Evolutionary conservation across 2,888 invertebrate species (phyloP).

Genomic region (Carterocephalus palaemon): DNA sequence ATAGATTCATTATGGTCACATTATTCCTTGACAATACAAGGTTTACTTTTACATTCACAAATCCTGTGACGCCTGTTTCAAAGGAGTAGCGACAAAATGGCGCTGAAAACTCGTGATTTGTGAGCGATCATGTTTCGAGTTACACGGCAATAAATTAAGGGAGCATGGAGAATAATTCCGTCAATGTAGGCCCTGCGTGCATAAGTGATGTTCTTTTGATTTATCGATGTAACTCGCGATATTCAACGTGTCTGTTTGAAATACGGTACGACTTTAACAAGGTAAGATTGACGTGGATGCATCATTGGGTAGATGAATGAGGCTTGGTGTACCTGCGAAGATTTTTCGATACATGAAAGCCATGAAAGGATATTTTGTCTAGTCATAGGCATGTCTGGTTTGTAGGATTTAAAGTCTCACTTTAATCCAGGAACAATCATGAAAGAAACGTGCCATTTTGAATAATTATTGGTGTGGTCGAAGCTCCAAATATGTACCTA

Average conservation of each 20-base stretch:
- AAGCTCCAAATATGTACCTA: too few species aligned
- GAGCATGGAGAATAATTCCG: slow-evolving; percentile 64
- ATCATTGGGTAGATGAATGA: slow-evolving; percentile 34
- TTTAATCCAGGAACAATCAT: too few species aligned
- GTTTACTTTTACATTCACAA: slow-evolving; percentile 2
- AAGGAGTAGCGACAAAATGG: slow-evolving; percentile 49
- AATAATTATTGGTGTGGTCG: too few species aligned
- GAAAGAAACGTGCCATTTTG: too few species aligned
- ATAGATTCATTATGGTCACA: too few species aligned
- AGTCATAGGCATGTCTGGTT: too few species aligned
- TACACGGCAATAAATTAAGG: slow-evolving; percentile 66
- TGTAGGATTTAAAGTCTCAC: too few species aligned
- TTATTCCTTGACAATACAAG: too few species aligned
- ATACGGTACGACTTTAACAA: slow-evolving; percentile 41
- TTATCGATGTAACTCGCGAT: slow-evolving; percentile 47
- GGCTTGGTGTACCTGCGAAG: not conserved
- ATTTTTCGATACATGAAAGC: too few species aligned
- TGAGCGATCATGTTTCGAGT: slow-evolving; percentile 59
- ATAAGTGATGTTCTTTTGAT: slow-evolving; percentile 54
- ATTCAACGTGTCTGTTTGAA: slow-evolving; percentile 31
- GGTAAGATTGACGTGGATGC: slow-evolving; percentile 40
- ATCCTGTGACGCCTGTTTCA: slow-evolving; percentile 34
- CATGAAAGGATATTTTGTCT: too few species aligned
- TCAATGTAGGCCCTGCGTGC: slow-evolving; percentile 51
- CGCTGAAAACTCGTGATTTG: slow-evolving; percentile 62